A percentile compares a stretch with the other conserved stretches of the same genome.
Evolutionary conservation across 2,113 vertebrate genomes (phyloP).

Genomic region (Myiozetetes cayanensis): DNA sequence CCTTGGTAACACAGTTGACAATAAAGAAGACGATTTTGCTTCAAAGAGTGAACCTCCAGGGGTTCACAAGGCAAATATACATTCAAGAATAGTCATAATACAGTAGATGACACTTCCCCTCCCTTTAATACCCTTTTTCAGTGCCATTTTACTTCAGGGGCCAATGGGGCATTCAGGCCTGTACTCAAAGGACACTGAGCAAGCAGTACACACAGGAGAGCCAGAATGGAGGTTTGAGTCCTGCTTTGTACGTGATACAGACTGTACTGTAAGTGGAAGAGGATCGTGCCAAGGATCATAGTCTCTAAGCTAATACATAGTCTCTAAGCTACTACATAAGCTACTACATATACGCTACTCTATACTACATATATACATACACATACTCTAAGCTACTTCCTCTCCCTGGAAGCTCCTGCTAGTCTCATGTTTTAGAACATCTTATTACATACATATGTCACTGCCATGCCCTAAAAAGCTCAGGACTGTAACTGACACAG

Average conservation of each 20-base stretch:
- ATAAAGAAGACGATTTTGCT: not conserved
- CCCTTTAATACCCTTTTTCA: not conserved
- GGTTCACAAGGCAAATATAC: not conserved
- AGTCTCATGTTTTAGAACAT: not conserved
- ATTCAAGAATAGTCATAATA: not conserved
- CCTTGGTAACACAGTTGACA: not conserved
- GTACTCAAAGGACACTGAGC: not conserved
- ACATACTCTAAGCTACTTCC: not conserved
- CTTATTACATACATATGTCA: not conserved
- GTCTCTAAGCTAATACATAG: not conserved
- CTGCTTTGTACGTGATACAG: not conserved
- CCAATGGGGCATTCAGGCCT: not conserved
- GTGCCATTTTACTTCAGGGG: not conserved
- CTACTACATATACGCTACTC: no score
- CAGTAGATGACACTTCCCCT: not conserved
- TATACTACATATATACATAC: no score
- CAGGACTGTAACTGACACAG: not conserved
- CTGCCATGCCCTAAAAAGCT: not conserved
- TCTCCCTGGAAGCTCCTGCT: not conserved
- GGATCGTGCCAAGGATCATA: not conserved
- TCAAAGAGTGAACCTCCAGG: not conserved
- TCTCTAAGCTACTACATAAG: no score
- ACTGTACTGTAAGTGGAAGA: not conserved
- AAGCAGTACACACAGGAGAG: not conserved
- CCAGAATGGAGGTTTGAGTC: not conserved